Evolutionary conservation across 1,140 invertebrate species (phyloP).

Genomic region (Drosophila pseudoobscura): DNA sequence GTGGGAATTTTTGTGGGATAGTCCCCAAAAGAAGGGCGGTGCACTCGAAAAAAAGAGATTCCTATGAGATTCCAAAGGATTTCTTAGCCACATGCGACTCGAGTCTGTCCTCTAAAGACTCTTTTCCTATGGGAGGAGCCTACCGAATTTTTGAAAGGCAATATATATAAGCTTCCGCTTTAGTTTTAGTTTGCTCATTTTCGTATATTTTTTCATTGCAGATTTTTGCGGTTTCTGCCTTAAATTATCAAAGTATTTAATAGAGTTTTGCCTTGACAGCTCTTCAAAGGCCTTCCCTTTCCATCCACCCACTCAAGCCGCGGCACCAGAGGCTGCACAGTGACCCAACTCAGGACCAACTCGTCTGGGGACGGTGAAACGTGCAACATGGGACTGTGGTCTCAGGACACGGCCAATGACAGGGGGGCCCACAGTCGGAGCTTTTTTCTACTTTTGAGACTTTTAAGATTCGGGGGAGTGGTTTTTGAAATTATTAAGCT

Average conservation of each 20-base stretch:
- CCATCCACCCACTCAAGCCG: neutral
- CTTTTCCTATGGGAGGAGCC: too few species aligned
- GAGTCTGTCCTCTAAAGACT: too few species aligned
- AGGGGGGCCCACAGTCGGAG: neutral
- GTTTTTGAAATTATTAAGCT: constrained; percentile 40
- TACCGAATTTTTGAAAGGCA: too few species aligned
- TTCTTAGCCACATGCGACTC: neutral
- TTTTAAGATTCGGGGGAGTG: constrained; percentile 15
- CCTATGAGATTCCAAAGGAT: neutral
- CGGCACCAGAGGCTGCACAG: constrained; percentile 40
- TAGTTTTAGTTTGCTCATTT: too few species aligned
- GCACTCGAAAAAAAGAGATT: too few species aligned
- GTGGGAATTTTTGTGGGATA: too few species aligned
- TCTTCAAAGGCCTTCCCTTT: neutral
- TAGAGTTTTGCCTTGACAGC: neutral
- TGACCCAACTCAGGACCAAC: constrained; percentile 39
- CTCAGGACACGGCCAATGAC: neutral
- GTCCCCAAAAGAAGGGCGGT: too few species aligned
- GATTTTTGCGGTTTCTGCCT: neutral
- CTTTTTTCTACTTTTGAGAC: constrained; percentile 9
- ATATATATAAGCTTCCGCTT: too few species aligned
- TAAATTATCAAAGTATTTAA: constrained; percentile 27
- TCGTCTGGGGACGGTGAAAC: constrained; percentile 26
- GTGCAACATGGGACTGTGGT: constrained; percentile 11
- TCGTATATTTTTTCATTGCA: neutral